Evolutionary conservation across 2,797 vertebrate genomes (phyloP).

Genomic region (Falco novaeseelandiae): DNA sequence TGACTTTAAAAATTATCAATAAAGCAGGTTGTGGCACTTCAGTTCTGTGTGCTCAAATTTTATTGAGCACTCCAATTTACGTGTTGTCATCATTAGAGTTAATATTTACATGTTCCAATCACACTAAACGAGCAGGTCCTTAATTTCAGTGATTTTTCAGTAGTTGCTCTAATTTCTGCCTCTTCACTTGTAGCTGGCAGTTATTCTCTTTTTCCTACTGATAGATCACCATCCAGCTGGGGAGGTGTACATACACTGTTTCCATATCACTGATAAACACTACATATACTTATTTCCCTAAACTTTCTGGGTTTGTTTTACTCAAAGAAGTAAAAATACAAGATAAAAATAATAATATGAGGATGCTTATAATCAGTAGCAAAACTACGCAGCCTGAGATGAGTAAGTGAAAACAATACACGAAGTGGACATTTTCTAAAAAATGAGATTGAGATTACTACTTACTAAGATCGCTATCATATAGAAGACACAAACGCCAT

Average conservation of each 20-base stretch:
- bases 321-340: neutral
- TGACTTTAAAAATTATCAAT: conserved; percentile 43
- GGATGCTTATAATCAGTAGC: neutral
- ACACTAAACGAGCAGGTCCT: conserved; percentile 61
- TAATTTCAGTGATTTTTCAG: conserved; percentile 65
- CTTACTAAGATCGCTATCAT: neutral
- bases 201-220: neutral
- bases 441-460: neutral
- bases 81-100: conserved; percentile 62
- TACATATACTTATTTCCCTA: neutral
- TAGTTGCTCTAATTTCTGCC: conserved; percentile 61
- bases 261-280: neutral
- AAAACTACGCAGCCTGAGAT: neutral
- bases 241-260: neutral
- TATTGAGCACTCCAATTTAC: conserved; percentile 65
- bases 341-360: neutral
- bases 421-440: neutral
- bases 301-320: neutral
- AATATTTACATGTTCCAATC: conserved; percentile 69
- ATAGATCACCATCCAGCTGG: neutral
- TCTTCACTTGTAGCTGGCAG: conserved; percentile 50
- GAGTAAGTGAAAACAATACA: neutral
- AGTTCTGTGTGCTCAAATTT: conserved; percentile 40
- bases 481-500: neutral
- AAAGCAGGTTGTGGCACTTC: conserved; percentile 55